Evolutionary conservation across 2,113 vertebrate genomes (phyloP).

Genomic region (Tympanuchus pallidicinctus): DNA sequence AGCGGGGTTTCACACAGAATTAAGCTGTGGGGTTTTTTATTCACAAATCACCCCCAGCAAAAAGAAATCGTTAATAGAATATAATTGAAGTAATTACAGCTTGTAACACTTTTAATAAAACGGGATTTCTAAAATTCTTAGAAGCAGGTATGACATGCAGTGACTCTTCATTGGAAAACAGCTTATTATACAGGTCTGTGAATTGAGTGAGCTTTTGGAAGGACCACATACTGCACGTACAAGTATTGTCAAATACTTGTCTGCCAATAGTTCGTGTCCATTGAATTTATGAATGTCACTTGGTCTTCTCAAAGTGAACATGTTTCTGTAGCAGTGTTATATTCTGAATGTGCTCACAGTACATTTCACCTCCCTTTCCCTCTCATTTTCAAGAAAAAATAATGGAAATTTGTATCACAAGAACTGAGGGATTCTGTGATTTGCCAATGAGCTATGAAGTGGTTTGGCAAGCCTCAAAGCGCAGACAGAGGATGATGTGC

Average conservation of each 20-base stretch:
- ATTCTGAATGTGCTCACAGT: conserved; percentile 47
- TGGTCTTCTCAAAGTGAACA: conserved; percentile 38
- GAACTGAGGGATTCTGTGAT: neutral
- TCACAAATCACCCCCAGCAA: neutral
- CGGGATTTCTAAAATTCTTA: conserved; percentile 54
- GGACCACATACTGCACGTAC: conserved; percentile 40
- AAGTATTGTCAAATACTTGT: conserved; percentile 25
- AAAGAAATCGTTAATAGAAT: conserved; percentile 41
- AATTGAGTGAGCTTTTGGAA: neutral
- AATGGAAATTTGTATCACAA: neutral
- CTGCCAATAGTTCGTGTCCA: conserved; percentile 35
- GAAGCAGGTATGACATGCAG: conserved; percentile 43
- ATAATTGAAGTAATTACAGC: neutral
- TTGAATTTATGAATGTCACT: conserved; percentile 42
- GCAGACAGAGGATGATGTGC: neutral
- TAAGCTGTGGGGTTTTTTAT: conserved; percentile 11
- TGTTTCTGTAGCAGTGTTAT: conserved; percentile 41
- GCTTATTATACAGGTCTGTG: neutral
- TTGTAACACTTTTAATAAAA: conserved; percentile 74
- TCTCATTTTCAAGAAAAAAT: conserved; percentile 4
- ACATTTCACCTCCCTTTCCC: neutral
- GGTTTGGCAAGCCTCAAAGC: neutral
- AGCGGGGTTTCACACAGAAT: conserved; percentile 7
- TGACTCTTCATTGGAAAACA: conserved; percentile 19
- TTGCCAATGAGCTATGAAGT: conserved; percentile 46